Evolutionary conservation across 2,888 invertebrate species (phyloP).

Genomic region (Pachycephus smyrnensis): DNA sequence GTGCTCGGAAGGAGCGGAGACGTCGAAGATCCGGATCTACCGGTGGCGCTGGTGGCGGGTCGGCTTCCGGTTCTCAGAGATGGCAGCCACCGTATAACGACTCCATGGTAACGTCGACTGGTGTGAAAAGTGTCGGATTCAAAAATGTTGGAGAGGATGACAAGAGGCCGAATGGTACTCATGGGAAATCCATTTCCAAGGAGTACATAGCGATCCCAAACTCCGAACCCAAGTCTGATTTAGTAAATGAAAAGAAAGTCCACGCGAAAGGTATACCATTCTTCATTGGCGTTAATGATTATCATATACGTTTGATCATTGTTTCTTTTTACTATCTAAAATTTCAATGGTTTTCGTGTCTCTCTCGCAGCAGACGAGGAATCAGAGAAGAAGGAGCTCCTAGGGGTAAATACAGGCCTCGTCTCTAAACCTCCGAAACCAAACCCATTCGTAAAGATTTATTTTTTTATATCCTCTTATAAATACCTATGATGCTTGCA

Average conservation of each 20-base stretch:
- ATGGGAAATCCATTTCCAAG: slow-evolving; percentile 53
- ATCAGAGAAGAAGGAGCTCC: slow-evolving; percentile 64
- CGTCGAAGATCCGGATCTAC: slow-evolving; percentile 44
- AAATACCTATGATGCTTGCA: slow-evolving; percentile 41
- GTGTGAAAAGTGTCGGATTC: slow-evolving; percentile 57
- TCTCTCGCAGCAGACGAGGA: slow-evolving; percentile 60
- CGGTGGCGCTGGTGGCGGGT: slow-evolving; percentile 27
- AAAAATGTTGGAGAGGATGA: slow-evolving; percentile 49
- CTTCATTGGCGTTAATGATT: not conserved
- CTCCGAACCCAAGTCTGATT: slow-evolving; percentile 51
- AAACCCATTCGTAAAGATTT: slow-evolving; percentile 66
- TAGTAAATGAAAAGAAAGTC: slow-evolving; percentile 56
- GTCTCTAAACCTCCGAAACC: slow-evolving; percentile 65
- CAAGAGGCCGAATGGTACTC: slow-evolving; percentile 63
- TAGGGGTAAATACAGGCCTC: slow-evolving; percentile 66
- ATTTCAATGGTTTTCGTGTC: slow-evolving; percentile 5
- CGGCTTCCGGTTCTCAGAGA: slow-evolving; percentile 47
- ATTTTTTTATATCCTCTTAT: slow-evolving; percentile 34
- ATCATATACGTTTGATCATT: not conserved
- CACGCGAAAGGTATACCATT: slow-evolving; percentile 50
- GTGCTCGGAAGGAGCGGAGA: slow-evolving; percentile 56
- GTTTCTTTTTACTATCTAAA: not conserved
- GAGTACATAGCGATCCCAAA: slow-evolving; percentile 62
- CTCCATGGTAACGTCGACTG: slow-evolving; percentile 39
- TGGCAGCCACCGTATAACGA: slow-evolving; percentile 59